Base-by-base conservation (phyloP, 2,888 invertebrate genomes). In the Brenthis daphne region DNA sequence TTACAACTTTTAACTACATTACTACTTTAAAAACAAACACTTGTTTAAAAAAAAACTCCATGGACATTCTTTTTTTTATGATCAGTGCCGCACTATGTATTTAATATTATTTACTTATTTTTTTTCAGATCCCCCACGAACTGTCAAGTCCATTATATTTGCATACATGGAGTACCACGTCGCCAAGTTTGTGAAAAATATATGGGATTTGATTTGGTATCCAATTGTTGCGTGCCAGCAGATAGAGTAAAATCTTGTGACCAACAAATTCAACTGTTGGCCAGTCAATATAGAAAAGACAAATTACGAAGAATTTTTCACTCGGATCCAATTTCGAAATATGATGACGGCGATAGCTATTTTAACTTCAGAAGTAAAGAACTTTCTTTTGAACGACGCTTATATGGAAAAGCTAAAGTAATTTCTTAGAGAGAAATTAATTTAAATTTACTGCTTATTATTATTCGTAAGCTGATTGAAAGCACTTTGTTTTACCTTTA, bases 161-260 rank as follows among this genome's bases (percentile, higher is more conserved):
- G 64, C 55, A 12, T 43, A 48, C 24, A 64, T 48, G 56, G 56
- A 55, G 48, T 29, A 16, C 64, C 64, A 56, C 64, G 64, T 56
- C 64, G 64, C 48, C 56, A 48, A 24, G 16, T 16, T 5, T 60
- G 60, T 50, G 16, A 8, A 33, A 50, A 47, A 37, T 56, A 43
- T 24, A 48, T 56, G 33, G 63, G 56, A 50, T 61, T 43, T 11
- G 43, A 57, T 43, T 43, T 29, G 6, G 43, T n/a, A 12, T 14
- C 12, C 37, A 14, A 13, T 20, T 2, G 3, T n/a, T 58, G 58
- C 24, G 33, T 14, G 1, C 50, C 67, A 20, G 60, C 61, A 20
- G 37, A 56, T 24, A 60, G 60, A 50, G 50, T 60, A 33, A 1
- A n/a, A 5, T 11, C 3, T 4, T 60, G 60, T 16, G 33, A 60